A percentile compares a stretch with the other conserved stretches of the same genome.
Conservation (phyloP, 2,113 vertebrate genomes). For the Eidolon helvum region DNA sequence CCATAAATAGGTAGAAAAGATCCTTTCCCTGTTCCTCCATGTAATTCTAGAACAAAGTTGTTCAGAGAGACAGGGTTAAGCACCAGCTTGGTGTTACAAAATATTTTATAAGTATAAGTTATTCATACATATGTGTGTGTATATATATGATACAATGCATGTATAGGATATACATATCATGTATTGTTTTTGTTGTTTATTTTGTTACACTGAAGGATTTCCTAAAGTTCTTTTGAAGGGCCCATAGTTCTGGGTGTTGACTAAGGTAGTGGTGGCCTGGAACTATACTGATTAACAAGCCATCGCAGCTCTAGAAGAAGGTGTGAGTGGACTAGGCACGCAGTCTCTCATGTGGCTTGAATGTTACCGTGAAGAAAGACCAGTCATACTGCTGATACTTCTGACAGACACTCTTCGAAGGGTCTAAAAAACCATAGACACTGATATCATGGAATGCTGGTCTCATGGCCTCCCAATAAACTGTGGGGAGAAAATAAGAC, state of each 20-base stretch:
- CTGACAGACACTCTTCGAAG: not conserved
- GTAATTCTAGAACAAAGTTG: conserved; percentile 27
- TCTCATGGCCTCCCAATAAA: not conserved
- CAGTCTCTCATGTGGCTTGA: not conserved
- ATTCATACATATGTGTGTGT: not conserved
- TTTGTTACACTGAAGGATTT: not conserved
- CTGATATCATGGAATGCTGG: not conserved
- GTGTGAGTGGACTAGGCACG: not conserved
- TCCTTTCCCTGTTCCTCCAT: not conserved
- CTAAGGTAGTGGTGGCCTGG: too few species aligned
- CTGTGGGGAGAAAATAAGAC: not conserved
- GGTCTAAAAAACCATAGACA: not conserved
- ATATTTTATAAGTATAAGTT: not conserved
- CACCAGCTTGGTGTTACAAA: not conserved
- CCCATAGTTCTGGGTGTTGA: not conserved
- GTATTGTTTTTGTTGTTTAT: not conserved
- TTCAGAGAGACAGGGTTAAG: not conserved
- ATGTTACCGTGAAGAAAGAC: not conserved
- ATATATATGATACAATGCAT: not conserved
- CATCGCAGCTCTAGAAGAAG: not conserved
- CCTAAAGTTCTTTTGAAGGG: not conserved
- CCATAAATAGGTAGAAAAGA: conserved; percentile 23
- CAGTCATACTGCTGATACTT: not conserved
- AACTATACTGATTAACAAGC: not conserved
- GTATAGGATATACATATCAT: not conserved